Conservation (phyloP, 2,113 vertebrate species). For the Sorex fumeus region DNA sequence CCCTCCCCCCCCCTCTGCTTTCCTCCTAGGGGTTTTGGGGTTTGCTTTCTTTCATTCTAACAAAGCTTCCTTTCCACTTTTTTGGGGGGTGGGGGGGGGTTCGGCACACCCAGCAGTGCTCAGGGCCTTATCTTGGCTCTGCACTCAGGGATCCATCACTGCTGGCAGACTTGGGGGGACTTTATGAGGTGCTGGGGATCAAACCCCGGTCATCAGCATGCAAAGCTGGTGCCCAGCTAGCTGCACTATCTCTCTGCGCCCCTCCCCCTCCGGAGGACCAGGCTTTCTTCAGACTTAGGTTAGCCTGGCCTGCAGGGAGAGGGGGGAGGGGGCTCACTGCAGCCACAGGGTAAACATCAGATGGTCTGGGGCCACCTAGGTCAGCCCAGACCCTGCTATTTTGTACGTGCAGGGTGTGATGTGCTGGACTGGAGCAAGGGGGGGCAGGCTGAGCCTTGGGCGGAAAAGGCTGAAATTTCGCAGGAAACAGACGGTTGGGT, state of each 20-base stretch:
- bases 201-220: too few species aligned
- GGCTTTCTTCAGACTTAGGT: not conserved
- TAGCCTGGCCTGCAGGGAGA: not conserved
- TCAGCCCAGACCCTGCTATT: not conserved
- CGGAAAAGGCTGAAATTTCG: not conserved
- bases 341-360: not conserved
- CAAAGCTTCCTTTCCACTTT: not conserved
- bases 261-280: not conserved
- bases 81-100: too few species aligned
- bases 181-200: too few species aligned
- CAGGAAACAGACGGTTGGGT: not conserved
- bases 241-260: not conserved
- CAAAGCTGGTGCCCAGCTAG: too few species aligned
- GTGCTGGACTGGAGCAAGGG: not conserved
- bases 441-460: not conserved
- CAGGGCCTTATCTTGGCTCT: too few species aligned
- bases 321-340: not conserved
- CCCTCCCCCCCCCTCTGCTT: too few species aligned
- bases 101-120: too few species aligned
- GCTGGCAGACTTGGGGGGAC: too few species aligned
- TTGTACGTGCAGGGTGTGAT: not conserved
- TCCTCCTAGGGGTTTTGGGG: accelerated
- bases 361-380: not conserved
- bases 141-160: too few species aligned
- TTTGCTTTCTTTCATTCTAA: not conserved